Evolutionary conservation across 2,888 invertebrate species (phyloP), one percentile per base, ranked within the genome.

Genomic region (Archaeoteleia sp.): DNA sequence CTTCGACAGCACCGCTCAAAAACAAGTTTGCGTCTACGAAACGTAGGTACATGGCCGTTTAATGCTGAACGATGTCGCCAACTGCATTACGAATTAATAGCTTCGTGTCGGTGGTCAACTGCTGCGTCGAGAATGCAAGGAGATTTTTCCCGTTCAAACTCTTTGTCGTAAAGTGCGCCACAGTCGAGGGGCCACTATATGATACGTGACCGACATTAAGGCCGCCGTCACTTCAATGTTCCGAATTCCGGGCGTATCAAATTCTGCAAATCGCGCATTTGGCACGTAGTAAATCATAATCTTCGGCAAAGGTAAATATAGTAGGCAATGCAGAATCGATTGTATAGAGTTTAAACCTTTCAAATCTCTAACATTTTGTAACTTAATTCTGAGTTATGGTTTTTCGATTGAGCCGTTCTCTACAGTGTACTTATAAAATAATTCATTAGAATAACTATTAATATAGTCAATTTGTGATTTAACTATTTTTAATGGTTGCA

Each of bases 151-250:
- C 42, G 40, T 27, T 45, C 57, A 40, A 58, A 40, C 67, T 68
- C 73, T 71, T 73, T 72, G 72, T 71, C 68, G 67, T 69, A 65
- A 61, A 67, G 54, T 62, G 49, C 45, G 70, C 57, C 71, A 66
- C 46, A 55, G 57, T 55, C 54, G 61, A 69, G 72, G 62, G 67
- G 58, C 62, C 51, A 65, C 68, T 74, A 70, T n/a, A n/a, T 73
- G 73, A 76, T 73, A 77, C 74, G 77, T 76, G 76, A 77, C 75
- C 77, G 70, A 74, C 74, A 74, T 76, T 74, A 75, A 73, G 58
- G 69, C 65, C 43, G 23, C 57, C 51, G 58, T 34, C 63, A 61
- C 69, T 65, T 61, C 57, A 58, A 62, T 40, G 62, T 40, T 40
- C 66, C 61, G 66, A 58, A 70, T 70, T 58, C 54, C 53, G 8